Percentiles rank a stretch among this genome's conserved stretches.
Conservation (phyloP, 2,888 invertebrate species). For the Hydropsyche betteni region DNA sequence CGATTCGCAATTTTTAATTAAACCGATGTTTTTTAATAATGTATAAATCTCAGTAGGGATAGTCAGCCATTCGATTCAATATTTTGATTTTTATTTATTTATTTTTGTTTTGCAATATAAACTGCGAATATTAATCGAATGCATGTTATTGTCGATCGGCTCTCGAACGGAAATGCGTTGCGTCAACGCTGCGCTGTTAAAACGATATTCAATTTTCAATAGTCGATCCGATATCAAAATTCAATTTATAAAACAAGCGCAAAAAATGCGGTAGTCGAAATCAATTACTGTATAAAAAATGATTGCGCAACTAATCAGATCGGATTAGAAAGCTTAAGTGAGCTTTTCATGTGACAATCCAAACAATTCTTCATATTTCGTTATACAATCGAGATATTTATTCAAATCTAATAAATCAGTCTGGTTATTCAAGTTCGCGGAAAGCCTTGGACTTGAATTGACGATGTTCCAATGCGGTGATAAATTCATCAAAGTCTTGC, state of each 20-base stretch:
- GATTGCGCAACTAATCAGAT: neutral
- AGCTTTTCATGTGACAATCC: conserved; percentile 13
- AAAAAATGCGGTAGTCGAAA: conserved; percentile 30
- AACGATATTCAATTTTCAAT: conserved; percentile 21
- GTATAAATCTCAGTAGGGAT: conserved; percentile 5
- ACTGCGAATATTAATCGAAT: conserved; percentile 12
- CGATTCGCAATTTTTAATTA: conserved; percentile 33
- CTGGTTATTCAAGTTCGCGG: conserved; percentile 6
- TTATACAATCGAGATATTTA: too few relatives aligned
- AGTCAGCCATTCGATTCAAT: neutral
- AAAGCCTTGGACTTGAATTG: conserved; percentile 29
- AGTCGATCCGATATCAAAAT: conserved; percentile 27
- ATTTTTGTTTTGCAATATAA: neutral
- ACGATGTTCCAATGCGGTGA: conserved; percentile 8
- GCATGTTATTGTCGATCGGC: neutral
- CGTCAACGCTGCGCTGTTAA: neutral
- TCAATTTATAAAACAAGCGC: conserved; percentile 1
- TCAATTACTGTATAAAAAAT: conserved; percentile 16
- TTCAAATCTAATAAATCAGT: neutral
- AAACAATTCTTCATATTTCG: too few relatives aligned
- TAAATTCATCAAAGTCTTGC: conserved; percentile 20
- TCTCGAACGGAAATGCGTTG: conserved; percentile 19
- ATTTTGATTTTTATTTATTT: too few relatives aligned
- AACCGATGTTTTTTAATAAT: neutral
- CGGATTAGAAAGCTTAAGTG: conserved; percentile 3